phyloP scores from a whole-genome alignment of 2,888 invertebrate genomes.

The Dynastes tityus region DNA sequence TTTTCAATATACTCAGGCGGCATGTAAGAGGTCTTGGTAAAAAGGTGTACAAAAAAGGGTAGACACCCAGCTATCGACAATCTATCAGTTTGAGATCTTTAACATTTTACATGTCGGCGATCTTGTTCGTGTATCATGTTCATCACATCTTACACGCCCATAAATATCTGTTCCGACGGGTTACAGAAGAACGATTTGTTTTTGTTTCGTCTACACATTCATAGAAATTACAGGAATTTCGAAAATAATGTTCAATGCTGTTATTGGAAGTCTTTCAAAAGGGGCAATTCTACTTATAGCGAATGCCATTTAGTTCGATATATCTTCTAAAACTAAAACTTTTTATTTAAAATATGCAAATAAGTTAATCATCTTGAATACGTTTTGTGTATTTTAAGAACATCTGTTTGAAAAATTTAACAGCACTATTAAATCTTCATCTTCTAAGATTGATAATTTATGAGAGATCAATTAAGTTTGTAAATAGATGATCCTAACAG shows the following conservation, averaged over 20 bases:
- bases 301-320: too few relatives aligned
- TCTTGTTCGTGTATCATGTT: constrained; percentile 25
- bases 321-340: not conserved
- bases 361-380: not conserved
- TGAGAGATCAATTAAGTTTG: not conserved
- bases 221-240: constrained; percentile 5
- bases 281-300: not conserved
- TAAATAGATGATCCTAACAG: not conserved
- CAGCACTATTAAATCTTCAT: not conserved
- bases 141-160: constrained; percentile 25
- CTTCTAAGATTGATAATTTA: not conserved
- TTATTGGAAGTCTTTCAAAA: not conserved
- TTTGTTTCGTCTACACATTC: constrained; percentile 14
- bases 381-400: too few relatives aligned
- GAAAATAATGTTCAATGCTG: not conserved
- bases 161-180: constrained; percentile 5
- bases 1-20: constrained; percentile 18
- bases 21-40: constrained; percentile 27
- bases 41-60: constrained; percentile 20
- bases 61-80: constrained; percentile 32
- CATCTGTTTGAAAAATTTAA: not conserved
- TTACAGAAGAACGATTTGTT: constrained; percentile 18
- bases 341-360: not conserved
- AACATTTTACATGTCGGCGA: constrained; percentile 25
- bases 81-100: constrained; percentile 33